Evolutionary conservation across 2,113 vertebrate species (phyloP).

Genomic region (Sceloporus undulatus): DNA sequence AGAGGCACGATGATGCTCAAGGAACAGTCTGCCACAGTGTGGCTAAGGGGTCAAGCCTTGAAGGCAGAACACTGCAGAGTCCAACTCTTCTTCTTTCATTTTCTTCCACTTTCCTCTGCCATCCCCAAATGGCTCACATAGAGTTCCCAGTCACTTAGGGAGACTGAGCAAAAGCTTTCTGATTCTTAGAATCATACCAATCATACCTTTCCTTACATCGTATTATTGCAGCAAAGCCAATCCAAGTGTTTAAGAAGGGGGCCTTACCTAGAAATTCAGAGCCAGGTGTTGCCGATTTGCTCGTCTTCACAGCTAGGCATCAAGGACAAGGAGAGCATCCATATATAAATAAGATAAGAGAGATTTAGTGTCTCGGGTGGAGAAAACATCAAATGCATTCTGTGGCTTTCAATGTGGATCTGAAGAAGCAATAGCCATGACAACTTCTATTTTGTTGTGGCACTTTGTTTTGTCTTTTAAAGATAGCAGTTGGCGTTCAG

Average conservation of each 20-base stretch:
- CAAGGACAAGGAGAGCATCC: constrained; percentile 40
- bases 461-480: neutral
- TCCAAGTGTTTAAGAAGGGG: neutral
- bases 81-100: no score
- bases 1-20: neutral
- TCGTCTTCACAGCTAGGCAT: constrained; percentile 90
- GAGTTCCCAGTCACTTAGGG: no score
- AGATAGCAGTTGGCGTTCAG: neutral
- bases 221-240: neutral
- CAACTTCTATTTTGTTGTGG: neutral
- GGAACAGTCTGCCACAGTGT: neutral
- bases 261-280: constrained; percentile 90
- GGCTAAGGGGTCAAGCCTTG: neutral
- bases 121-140: no score
- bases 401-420: rapidly evolving
- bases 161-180: no score
- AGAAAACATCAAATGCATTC: constrained; percentile 45
- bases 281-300: constrained; percentile 85
- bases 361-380: constrained; percentile 22
- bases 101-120: no score
- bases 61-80: no score
- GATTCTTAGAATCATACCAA: neutral
- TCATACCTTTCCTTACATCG: neutral
- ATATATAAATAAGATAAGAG: constrained; percentile 3
- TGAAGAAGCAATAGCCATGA: neutral